These are phyloP conservation scores for Enteromius unitaeniatus DNA, from an alignment of 2,797 vertebrate species.

Conservation along the genomic window DNA sequence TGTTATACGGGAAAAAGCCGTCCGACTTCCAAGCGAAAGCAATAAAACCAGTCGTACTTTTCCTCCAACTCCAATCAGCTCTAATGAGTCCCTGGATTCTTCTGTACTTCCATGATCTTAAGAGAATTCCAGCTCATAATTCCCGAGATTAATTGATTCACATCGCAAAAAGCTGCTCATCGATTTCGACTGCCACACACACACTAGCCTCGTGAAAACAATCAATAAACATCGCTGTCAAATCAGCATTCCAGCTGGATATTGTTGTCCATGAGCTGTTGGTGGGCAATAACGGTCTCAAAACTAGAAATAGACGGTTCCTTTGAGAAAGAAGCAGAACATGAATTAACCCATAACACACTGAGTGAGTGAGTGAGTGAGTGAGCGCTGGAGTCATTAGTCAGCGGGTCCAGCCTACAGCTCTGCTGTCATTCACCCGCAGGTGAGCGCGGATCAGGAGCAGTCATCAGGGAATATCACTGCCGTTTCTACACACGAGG, in stretches of 20 bases:
- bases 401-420: slow-evolving; percentile 40
- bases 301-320: not conserved
- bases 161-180: slow-evolving; percentile 27
- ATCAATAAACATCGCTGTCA: slow-evolving; percentile 51
- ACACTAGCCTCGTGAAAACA: slow-evolving; percentile 18
- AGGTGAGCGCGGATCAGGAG: slow-evolving; percentile 17
- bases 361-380: slow-evolving; percentile 37
- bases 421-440: slow-evolving; percentile 35
- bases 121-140: not conserved
- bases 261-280: slow-evolving; percentile 1
- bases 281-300: slow-evolving; percentile 13
- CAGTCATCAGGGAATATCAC: not conserved
- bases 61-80: slow-evolving; percentile 63
- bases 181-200: slow-evolving; percentile 12
- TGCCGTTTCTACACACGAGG: not conserved
- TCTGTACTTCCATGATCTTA: slow-evolving; percentile 42
- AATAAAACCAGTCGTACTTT: slow-evolving; percentile 66
- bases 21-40: slow-evolving; percentile 47
- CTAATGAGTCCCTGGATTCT: slow-evolving; percentile 22
- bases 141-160: not conserved
- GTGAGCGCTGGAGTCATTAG: slow-evolving; percentile 41
- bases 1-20: slow-evolving; percentile 53
- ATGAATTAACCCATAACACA: slow-evolving; percentile 59
- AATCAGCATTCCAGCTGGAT: slow-evolving; percentile 32
- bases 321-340: slow-evolving; percentile 35